Evolutionary conservation across 2,113 vertebrate genomes (phyloP), one percentile per base, ranked within the genome.

Genomic region (Circaetus cinerascens): DNA sequence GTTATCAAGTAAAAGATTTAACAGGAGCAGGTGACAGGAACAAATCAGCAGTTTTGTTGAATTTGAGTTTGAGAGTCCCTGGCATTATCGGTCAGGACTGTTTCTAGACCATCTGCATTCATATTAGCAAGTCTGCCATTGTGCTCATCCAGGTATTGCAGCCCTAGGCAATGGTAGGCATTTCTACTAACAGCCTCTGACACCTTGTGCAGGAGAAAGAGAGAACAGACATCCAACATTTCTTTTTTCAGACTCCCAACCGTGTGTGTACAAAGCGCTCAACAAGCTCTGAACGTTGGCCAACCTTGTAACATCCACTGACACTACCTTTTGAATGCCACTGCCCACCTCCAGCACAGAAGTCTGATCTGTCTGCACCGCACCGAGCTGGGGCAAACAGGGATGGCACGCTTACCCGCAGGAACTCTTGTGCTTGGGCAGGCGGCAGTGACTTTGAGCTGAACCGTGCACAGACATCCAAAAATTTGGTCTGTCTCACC

Each of bases 371-470:
- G 18, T 10, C 53, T 56, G 66, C 29, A 41, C 22, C 50, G 18
- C 19, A 15, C 29, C 6, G 11, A 77, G 46, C 51, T 0, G 6
- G 22, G 36, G 25, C 41, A 60, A 67, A 32, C 21, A 11, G 17
- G 59, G 59, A 45, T 2, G 11, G 40, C 69, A 45, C 0, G 2
- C 9, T 32, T 18, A 25, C 18, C 53, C 0, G 2, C 43, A 53
- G 38, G 29, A 85, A 10, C 12, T 16, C 23, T 5, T 9, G 7
- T 68, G 30, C 68, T 64, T 29, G 50, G 22, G 26, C n/a, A 50
- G 29, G 36, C 0, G 1, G 29, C 23, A 7, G 25, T 27, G 53
- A 45, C 38, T 82, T 77, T 36, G 82, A 78, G 75, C 43, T 19
- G 6, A 66, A 46, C 40, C 2, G 19, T 36, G 26, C 36, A 56